Evolutionary conservation across 1,140 invertebrate species (phyloP).

Genomic region (Lepidotrigona ventralis): DNA sequence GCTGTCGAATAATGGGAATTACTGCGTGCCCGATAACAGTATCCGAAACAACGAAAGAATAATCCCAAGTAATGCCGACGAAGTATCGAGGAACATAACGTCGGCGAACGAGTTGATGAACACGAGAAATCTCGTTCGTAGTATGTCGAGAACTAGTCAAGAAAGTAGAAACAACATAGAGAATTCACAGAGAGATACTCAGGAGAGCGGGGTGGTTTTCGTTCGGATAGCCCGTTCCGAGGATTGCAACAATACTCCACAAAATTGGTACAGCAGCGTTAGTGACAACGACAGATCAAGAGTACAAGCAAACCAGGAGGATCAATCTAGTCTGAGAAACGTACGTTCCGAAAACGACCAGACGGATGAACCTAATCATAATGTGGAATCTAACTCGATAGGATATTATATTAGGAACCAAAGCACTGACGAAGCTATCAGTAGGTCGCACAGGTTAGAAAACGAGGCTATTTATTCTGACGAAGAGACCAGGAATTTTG

Average conservation of each 20-base stretch:
- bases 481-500: slow-evolving; percentile 71
- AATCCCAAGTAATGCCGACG: neutral
- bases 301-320: slow-evolving; percentile 34
- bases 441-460: slow-evolving; percentile 31
- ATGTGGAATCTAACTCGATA: slow-evolving; percentile 27
- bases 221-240: slow-evolving; percentile 42
- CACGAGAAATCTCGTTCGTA: slow-evolving; percentile 63
- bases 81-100: slow-evolving; percentile 3
- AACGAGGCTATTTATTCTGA: slow-evolving; percentile 57
- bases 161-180: slow-evolving; percentile 48
- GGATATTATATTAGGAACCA: slow-evolving; percentile 48
- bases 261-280: slow-evolving; percentile 4
- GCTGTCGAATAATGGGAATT: slow-evolving; percentile 46
- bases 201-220: slow-evolving; percentile 31
- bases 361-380: slow-evolving; percentile 34
- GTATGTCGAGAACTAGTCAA: slow-evolving; percentile 47
- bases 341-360: slow-evolving; percentile 30
- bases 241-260: slow-evolving; percentile 15
- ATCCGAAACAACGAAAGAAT: slow-evolving; percentile 53
- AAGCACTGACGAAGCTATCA: slow-evolving; percentile 20
- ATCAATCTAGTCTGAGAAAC: slow-evolving; percentile 39
- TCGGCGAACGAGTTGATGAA: slow-evolving; percentile 66
- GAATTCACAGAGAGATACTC: slow-evolving; percentile 38
- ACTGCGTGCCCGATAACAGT: slow-evolving; percentile 30
- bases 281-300: slow-evolving; percentile 35